Conservation (phyloP, 2,888 invertebrate species). For the Trachelus troglodyta region DNA sequence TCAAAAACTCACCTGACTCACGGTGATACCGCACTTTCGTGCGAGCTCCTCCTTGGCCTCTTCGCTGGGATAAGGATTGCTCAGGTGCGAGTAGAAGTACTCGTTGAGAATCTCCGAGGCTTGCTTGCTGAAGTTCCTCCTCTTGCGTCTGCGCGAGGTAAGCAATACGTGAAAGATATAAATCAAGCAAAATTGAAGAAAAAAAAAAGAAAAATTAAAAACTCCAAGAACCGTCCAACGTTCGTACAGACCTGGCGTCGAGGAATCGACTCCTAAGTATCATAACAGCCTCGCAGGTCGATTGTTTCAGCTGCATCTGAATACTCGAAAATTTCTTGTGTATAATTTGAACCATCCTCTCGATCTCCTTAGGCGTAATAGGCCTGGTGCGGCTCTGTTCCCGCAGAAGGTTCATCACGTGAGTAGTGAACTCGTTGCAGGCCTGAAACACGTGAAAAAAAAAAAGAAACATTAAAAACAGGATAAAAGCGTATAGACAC, state of each 20-base stretch:
- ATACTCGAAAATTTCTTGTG: slow-evolving; percentile 98
- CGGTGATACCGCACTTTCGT: slow-evolving; percentile 98
- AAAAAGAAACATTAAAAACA: background rate
- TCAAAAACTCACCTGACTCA: slow-evolving; percentile 81
- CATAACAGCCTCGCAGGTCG: slow-evolving; percentile 99
- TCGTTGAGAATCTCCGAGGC: slow-evolving; percentile 99
- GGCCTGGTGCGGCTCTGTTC: slow-evolving; percentile 98
- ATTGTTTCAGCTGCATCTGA: slow-evolving; percentile 99
- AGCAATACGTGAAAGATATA: background rate
- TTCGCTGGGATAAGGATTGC: slow-evolving; percentile 99
- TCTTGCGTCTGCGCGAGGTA: slow-evolving; percentile 75
- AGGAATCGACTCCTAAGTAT: slow-evolving; percentile 88
- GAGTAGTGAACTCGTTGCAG: slow-evolving; percentile 99
- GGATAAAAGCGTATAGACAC: background rate
- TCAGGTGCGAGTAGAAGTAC: slow-evolving; percentile 99
- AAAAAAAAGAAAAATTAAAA: background rate
- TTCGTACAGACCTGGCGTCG: slow-evolving; percentile 72
- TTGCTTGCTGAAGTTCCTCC: slow-evolving; percentile 99
- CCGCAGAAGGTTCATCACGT: slow-evolving; percentile 96
- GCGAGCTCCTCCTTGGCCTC: slow-evolving; percentile 99
- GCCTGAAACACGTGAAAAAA: slow-evolving; percentile 71
- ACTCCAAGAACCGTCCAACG: background rate
- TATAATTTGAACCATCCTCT: slow-evolving; percentile 98
- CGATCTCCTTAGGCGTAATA: slow-evolving; percentile 98
- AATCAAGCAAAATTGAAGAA: background rate